Percentiles rank a stretch among this genome's conserved stretches.
Evolutionary conservation across 1,140 invertebrate species (phyloP).

Genomic region (Spodoptera frugiperda): DNA sequence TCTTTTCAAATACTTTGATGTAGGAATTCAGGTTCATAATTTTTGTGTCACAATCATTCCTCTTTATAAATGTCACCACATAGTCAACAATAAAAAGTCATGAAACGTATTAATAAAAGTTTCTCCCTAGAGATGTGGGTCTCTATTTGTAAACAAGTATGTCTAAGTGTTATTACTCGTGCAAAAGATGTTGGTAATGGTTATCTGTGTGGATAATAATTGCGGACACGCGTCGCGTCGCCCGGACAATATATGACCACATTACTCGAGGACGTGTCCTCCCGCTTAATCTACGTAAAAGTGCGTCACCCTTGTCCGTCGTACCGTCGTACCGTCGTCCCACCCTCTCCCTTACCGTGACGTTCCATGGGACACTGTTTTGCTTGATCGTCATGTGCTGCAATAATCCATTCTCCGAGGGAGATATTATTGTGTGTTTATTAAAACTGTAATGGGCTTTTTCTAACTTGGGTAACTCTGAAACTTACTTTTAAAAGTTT

Average conservation of each 20-base stretch:
- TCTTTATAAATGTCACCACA: not conserved
- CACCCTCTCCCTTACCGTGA: conserved; percentile 54
- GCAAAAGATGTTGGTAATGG: conserved; percentile 38
- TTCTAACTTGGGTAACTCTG: not conserved
- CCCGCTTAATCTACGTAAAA: conserved; percentile 77
- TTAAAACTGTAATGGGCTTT: conserved; percentile 18
- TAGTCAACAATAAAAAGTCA: not conserved
- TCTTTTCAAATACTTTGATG: conserved; percentile 35
- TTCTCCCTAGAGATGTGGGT: not conserved
- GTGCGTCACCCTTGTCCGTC: conserved; percentile 75
- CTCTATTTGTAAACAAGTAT: conserved; percentile 40
- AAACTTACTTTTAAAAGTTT: not conserved
- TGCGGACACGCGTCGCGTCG: conserved; percentile 73
- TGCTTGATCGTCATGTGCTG: conserved; percentile 38
- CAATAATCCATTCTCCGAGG: conserved; percentile 43
- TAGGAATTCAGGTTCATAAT: conserved; percentile 21
- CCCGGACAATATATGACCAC: conserved; percentile 82
- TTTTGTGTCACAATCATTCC: conserved; percentile 3
- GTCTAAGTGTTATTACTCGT: conserved; percentile 36
- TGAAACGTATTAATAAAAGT: not conserved
- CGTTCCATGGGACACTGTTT: conserved; percentile 35
- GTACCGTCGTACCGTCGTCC: conserved; percentile 38
- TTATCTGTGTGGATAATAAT: conserved; percentile 68
- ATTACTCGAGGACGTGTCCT: conserved; percentile 82
- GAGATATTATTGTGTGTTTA: conserved; percentile 37